Percentiles rank a stretch among this genome's conserved stretches.
phyloP scores from a whole-genome alignment of 2,113 vertebrate genomes.

The Syngnathus typhle region DNA sequence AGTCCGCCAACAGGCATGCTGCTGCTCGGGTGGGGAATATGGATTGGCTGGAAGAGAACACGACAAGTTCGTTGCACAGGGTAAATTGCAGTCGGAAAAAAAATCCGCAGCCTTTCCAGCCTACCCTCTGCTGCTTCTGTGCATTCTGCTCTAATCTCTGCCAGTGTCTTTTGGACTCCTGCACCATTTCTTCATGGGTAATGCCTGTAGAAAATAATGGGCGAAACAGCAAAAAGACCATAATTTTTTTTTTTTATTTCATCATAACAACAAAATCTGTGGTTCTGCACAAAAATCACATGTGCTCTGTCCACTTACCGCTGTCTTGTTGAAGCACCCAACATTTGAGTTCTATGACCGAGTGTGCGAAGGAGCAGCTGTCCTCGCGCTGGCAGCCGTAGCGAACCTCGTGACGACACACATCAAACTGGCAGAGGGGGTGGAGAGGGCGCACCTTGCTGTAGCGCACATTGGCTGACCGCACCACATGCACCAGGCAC shows the following conservation, averaged over 20 bases:
- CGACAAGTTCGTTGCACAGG: background rate
- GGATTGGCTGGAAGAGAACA: conserved; percentile 52
- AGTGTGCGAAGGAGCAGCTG: conserved; percentile 97
- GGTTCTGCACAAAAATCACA: background rate
- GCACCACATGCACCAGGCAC: conserved; percentile 96
- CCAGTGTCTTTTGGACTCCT: conserved; percentile 95
- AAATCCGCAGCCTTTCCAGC: background rate
- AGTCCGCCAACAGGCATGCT: conserved; percentile 40
- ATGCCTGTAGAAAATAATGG: conserved; percentile 72
- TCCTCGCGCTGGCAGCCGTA: conserved; percentile 94
- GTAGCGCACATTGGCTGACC: conserved; percentile 91
- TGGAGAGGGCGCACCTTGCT: conserved; percentile 95
- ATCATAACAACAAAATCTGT: background rate
- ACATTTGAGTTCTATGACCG: conserved; percentile 94
- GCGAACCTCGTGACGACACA: conserved; percentile 93
- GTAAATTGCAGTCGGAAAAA: background rate
- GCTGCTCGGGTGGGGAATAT: conserved; percentile 59
- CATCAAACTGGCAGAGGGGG: conserved; percentile 93
- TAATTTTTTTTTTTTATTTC: too few relatives aligned
- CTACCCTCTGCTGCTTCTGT: conserved; percentile 72
- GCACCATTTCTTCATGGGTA: conserved; percentile 94
- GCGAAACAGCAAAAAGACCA: background rate
- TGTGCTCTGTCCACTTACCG: conserved; percentile 56
- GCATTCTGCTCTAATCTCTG: conserved; percentile 86
- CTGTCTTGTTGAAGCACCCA: conserved; percentile 97